Base-by-base conservation (phyloP, 2,797 vertebrate genomes). In the Borostomias antarcticus region DNA sequence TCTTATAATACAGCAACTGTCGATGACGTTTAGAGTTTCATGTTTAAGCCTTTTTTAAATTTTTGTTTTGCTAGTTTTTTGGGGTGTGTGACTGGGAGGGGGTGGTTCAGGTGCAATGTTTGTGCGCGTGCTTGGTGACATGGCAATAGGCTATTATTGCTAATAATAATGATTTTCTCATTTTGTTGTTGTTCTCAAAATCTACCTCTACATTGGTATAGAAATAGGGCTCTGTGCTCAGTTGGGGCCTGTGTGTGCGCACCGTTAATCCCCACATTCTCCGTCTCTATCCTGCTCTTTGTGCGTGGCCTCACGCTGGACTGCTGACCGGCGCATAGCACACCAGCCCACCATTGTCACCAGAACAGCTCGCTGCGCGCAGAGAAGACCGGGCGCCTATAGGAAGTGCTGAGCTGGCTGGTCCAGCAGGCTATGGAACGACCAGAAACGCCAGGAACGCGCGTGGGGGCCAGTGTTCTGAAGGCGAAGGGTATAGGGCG, bases 311-410 rank as follows among this genome's bases (percentile, higher is more conserved):
- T 56, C 61, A 56, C 64, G 66, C 81, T 32, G 82, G 82, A 92
- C 73, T 93, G 92, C 91, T 93, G 92, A 93, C 88, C 85, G 72
- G 75, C 62, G 79, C 76, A 64, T 79, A 92, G 91, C 86, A 78
- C 84, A 77, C 88, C 85, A 73, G 90, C 83, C 68, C 68, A 75
- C 75, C 76, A 82, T 90, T 89, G 87, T 90, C 37, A 19, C 32
- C 28, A 43, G 62, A 66, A 50, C n/a, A n/a, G 33, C 69, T 30
- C 45, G 51, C 35, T 43, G 60, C 43, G 15, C 40, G 21, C 58
- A 35, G 66, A 56, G 80, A 66, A 60, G 64, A 58, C 70, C 57
- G 73, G 69, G 35, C 56, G 69, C 75, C 71, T 86, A 84, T 87
- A 60, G 72, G 87, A 91, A 89, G 30, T 92, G 92, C 92, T 93